Base-by-base conservation (phyloP, 2,888 invertebrate species). In the Habroteleia sp. region DNA sequence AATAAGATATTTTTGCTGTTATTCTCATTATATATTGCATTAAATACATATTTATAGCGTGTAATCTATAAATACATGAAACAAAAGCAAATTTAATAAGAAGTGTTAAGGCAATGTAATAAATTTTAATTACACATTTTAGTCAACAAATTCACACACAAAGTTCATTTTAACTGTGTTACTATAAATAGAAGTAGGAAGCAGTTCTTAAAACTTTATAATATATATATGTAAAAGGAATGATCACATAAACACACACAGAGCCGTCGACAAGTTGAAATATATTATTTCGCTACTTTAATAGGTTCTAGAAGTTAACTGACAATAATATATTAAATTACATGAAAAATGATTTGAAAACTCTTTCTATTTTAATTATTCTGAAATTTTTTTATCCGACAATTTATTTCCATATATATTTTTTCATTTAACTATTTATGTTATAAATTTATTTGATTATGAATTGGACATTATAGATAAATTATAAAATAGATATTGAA, bases 171-270 rank as follows among this genome's bases (percentile, higher is more conserved):
- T 25, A 29, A 54, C 11, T 23, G 20, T 39, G 37, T 44, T 44
- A 54, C 65, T 54, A 65, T 44, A 65, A 65, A 65, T 65, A 65
- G 54, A 39, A 46, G 33, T 29, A 65, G 65, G 54, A 54, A 65
- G 37, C 44, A 54, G 31, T 65, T 54, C 29, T 44, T 54, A 42
- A 65, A 65, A 46, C 6, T 54, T 54, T 7, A 44, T 54, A 35
- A 42, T 42, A 65, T n/a, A n/a, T n/a, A 54, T 54, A 65, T 46
- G 27, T 50, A 29, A 54, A 50, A 65, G 27, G 65, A 65, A 54
- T 54, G 35, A 37, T 29, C 37, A n/a, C n/a, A n/a, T n/a, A n/a
- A n/a, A 20, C 54, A 54, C 54, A 54, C 11, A 37, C 27, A 2
- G 29, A 35, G 33, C 29, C 46, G 20, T 16, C 54, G 65, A 65